Percentiles rank a stretch among this genome's conserved stretches.
These are phyloP conservation scores for Heterotilapia buettikoferi DNA, from an alignment of 2,113 vertebrate genomes.

Conservation along the genomic window DNA sequence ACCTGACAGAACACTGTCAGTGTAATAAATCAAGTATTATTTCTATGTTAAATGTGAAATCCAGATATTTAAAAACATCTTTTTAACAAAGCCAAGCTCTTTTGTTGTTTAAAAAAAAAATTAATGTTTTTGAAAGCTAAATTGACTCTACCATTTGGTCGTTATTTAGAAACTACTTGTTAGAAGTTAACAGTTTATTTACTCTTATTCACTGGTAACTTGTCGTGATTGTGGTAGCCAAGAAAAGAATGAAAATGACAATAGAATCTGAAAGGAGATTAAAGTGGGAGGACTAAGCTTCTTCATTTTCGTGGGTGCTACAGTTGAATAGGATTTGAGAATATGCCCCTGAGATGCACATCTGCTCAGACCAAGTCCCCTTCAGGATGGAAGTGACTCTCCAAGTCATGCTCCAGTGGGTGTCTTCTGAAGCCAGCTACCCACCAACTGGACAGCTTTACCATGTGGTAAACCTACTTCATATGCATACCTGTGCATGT, in stretches of 20 bases:
- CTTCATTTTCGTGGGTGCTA: constrained; percentile 45
- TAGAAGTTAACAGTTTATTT: neutral
- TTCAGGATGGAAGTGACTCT: neutral
- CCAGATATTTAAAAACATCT: neutral
- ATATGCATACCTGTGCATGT: neutral
- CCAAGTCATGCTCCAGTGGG: neutral
- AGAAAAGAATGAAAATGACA: constrained; percentile 42
- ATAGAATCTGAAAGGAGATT: constrained; percentile 57
- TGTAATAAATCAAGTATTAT: neutral
- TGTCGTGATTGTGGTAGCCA: neutral
- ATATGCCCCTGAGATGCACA: constrained; percentile 44
- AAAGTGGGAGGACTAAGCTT: constrained; percentile 66
- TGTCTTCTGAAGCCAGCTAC: neutral
- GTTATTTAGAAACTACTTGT: neutral
- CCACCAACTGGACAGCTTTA: constrained; percentile 16
- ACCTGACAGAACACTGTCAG: neutral
- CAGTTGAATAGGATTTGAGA: constrained; percentile 64
- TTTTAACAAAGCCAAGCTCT: neutral
- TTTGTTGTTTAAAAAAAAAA: neutral
- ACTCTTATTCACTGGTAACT: neutral
- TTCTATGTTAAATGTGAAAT: neutral
- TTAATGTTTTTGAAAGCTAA: neutral
- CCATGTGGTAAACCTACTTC: neutral
- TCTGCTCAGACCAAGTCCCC: constrained; percentile 45
- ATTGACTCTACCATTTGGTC: neutral